phyloP scores from a whole-genome alignment of 2,888 invertebrate genomes.

The Cacoxenus indagator region DNA sequence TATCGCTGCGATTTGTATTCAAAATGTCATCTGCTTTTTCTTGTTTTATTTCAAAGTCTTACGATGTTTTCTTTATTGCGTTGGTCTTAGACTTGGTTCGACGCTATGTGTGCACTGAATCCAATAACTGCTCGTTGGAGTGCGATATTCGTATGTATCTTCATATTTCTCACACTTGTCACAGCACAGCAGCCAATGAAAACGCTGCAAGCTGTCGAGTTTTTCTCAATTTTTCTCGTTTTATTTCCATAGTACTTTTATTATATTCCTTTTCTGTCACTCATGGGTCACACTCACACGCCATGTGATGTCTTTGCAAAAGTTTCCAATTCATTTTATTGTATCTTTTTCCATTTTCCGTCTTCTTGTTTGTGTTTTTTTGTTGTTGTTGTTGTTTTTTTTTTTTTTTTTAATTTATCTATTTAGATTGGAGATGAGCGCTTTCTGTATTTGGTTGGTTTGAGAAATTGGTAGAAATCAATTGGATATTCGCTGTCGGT shows the following conservation, averaged over 20 bases:
- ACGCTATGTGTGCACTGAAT: constrained; percentile 4
- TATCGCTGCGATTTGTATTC: constrained; percentile 57
- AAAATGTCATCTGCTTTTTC: constrained; percentile 57
- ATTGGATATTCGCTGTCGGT: constrained; percentile 53
- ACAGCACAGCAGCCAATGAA: constrained; percentile 49
- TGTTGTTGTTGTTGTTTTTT: neutral
- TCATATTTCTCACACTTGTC: neutral
- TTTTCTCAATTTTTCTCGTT: constrained; percentile 48
- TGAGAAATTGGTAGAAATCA: constrained; percentile 60
- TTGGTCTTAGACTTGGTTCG: constrained; percentile 9
- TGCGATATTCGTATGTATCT: constrained; percentile 6
- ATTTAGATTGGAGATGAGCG: constrained; percentile 24
- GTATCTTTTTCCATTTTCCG: constrained; percentile 33
- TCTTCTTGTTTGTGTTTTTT: constrained; percentile 29
- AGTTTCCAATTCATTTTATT: constrained; percentile 62
- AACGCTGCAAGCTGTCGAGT: constrained; percentile 54
- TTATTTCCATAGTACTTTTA: neutral
- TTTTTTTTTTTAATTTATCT: neutral
- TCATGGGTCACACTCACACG: constrained; percentile 36
- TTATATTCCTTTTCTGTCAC: constrained; percentile 46
- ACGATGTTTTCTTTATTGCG: constrained; percentile 46
- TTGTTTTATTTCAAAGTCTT: constrained; percentile 48
- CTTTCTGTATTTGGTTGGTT: constrained; percentile 28
- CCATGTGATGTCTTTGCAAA: constrained; percentile 28
- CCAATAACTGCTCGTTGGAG: constrained; percentile 31